phyloP scores from a whole-genome alignment of 2,797 vertebrate genomes.

The Synanceia verrucosa region DNA sequence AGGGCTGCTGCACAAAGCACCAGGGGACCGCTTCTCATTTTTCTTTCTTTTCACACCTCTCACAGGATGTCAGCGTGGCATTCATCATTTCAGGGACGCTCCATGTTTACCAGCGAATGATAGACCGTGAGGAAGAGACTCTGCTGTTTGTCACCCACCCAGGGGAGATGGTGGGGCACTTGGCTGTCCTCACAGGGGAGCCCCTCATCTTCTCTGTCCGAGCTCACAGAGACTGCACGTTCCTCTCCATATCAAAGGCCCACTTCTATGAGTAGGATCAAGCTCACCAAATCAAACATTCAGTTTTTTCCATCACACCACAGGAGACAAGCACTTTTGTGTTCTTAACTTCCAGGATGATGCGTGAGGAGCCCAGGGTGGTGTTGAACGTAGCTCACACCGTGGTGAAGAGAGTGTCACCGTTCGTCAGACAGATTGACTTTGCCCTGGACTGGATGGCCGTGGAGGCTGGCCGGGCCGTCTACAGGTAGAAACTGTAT shows the following conservation, averaged over 20 bases:
- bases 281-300: neutral
- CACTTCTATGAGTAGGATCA: constrained; percentile 93
- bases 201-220: constrained; percentile 94
- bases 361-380: constrained; percentile 89
- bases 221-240: constrained; percentile 91
- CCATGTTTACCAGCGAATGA: constrained; percentile 93
- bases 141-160: constrained; percentile 93
- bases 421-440: constrained; percentile 94
- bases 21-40: neutral
- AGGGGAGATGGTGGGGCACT: constrained; percentile 93
- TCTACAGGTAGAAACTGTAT: constrained; percentile 86
- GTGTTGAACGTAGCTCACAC: constrained; percentile 92
- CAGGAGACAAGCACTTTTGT: neutral
- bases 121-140: constrained; percentile 90
- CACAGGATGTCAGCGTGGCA: constrained; percentile 89
- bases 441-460: constrained; percentile 98
- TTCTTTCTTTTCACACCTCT: neutral
- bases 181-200: constrained; percentile 94
- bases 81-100: constrained; percentile 93
- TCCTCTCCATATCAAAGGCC: constrained; percentile 92
- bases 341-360: constrained; percentile 83
- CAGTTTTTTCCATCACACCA: neutral
- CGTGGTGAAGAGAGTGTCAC: constrained; percentile 90
- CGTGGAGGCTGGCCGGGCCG: constrained; percentile 91
- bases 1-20: too few relatives aligned